These are phyloP conservation scores for Apis florea DNA, from an alignment of 1,140 invertebrate species.

Conservation along the genomic window DNA sequence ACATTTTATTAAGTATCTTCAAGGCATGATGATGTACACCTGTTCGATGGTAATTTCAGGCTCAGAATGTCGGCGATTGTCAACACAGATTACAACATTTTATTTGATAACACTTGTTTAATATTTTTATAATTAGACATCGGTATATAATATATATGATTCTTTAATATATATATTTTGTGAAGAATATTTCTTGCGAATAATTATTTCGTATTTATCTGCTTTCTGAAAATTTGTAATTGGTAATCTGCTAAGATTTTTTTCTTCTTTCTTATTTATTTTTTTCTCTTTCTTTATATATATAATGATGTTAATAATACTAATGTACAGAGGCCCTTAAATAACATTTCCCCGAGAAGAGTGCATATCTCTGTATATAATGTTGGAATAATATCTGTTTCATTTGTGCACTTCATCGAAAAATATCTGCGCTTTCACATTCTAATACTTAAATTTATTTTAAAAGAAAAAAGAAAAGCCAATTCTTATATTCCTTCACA, in stretches of 20 bases:
- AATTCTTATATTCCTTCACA: neutral
- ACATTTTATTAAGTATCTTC: conserved; percentile 18
- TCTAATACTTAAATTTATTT: neutral
- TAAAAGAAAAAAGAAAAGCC: neutral
- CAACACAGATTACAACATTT: conserved; percentile 76
- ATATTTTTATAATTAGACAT: conserved; percentile 75
- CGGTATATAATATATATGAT: conserved; percentile 77
- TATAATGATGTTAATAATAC: conserved; percentile 57
- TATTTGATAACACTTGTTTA: conserved; percentile 75
- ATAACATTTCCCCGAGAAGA: conserved; percentile 65
- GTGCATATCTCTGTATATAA: conserved; percentile 49
- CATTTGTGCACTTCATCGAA: conserved; percentile 44
- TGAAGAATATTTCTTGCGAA: conserved; percentile 65
- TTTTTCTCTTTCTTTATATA: conserved; percentile 13
- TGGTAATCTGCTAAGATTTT: conserved; percentile 53
- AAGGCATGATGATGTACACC: conserved; percentile 43
- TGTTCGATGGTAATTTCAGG: conserved; percentile 54
- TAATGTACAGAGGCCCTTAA: conserved; percentile 72
- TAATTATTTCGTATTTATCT: conserved; percentile 60
- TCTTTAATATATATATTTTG: conserved; percentile 75
- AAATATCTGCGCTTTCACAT: conserved; percentile 9
- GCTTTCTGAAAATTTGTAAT: conserved; percentile 62
- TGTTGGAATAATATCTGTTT: conserved; percentile 22
- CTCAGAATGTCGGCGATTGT: conserved; percentile 74
- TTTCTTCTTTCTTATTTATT: conserved; percentile 15